Evolutionary conservation across 2,797 vertebrate genomes (phyloP).

Genomic region (Molossus alvarezi): DNA sequence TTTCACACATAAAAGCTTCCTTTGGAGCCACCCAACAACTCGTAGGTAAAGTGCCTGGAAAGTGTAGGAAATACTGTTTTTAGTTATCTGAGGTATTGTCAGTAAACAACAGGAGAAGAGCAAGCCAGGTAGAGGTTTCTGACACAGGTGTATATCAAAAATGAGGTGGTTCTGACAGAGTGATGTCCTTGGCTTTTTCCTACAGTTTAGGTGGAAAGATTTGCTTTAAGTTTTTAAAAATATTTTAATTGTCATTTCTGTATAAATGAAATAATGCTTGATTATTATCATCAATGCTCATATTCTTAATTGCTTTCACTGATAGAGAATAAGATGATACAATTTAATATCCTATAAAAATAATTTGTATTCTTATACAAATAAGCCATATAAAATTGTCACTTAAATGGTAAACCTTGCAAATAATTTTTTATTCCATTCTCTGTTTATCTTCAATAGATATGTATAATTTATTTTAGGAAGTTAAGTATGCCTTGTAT

Average conservation of each 20-base stretch:
- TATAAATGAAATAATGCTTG: background rate
- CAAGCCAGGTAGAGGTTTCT: background rate
- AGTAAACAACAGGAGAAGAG: background rate
- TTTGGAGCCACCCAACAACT: background rate
- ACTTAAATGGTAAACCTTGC: background rate
- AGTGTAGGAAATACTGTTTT: background rate
- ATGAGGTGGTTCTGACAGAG: background rate
- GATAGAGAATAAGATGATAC: background rate
- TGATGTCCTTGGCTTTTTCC: background rate
- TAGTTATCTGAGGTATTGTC: background rate
- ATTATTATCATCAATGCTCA: background rate
- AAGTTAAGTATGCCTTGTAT: background rate
- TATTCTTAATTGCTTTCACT: constrained; percentile 16
- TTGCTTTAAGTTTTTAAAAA: background rate
- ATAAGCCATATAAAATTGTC: background rate
- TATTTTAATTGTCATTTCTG: background rate
- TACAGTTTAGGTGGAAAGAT: background rate
- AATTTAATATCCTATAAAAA: background rate
- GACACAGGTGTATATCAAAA: background rate
- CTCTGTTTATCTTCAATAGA: background rate
- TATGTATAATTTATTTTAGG: background rate
- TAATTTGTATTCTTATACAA: constrained; percentile 1
- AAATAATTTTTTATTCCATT: constrained; percentile 9
- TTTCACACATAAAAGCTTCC: background rate
- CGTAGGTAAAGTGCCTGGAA: background rate